phyloP scores from a whole-genome alignment of 2,888 invertebrate genomes.

The Erebia ligea region DNA sequence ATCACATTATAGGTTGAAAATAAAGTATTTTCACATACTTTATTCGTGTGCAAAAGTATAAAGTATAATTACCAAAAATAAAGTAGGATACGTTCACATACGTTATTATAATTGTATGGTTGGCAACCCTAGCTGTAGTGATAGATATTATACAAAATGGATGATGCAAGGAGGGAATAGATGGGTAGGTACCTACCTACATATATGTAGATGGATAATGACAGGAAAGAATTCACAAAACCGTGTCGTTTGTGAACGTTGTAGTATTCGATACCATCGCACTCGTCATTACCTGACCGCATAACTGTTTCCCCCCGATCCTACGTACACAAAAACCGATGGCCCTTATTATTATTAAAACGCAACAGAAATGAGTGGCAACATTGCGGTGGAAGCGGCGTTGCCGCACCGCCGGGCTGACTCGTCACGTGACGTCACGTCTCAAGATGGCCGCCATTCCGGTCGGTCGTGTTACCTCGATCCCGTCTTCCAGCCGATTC shows the following conservation, averaged over 20 bases:
- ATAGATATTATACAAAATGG: no score
- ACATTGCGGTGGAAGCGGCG: conserved; percentile 68
- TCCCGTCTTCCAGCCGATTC: conserved; percentile 75
- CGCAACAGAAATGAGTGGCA: conserved; percentile 71
- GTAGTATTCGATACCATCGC: conserved; percentile 36
- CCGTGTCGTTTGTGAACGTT: conserved; percentile 23
- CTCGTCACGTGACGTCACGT: conserved; percentile 84
- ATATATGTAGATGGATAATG: not conserved
- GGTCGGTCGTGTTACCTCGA: conserved; percentile 70
- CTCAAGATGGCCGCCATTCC: conserved; percentile 82
- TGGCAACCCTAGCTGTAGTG: no score
- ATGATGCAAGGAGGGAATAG: not conserved
- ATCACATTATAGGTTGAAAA: no score
- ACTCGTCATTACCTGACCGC: conserved; percentile 68
- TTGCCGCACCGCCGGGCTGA: conserved; percentile 77
- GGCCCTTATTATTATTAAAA: conserved; percentile 69
- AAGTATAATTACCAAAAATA: no score
- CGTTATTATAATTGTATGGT: no score
- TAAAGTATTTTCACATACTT: no score
- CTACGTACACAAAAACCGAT: conserved; percentile 74
- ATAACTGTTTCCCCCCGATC: conserved; percentile 78
- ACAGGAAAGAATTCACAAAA: not conserved
- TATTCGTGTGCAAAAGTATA: no score
- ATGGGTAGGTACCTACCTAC: not conserved
- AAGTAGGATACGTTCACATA: no score